Conservation (phyloP, 2,113 vertebrate genomes). For the Corvus cornix region DNA sequence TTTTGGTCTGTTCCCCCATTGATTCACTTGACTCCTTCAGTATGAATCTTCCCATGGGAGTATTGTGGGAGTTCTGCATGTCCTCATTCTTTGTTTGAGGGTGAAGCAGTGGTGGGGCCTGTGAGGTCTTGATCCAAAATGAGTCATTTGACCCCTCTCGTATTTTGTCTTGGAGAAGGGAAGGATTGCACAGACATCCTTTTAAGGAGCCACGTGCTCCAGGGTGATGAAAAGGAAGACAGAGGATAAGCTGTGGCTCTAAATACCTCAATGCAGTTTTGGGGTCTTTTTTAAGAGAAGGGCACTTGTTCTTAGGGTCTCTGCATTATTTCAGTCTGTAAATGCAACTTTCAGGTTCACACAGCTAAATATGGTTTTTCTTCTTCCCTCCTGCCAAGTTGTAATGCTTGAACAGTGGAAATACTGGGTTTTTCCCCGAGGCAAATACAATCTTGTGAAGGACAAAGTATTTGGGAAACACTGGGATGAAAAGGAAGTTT, state of each 20-base stretch:
- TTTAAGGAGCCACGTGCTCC: not conserved
- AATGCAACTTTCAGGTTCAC: not conserved
- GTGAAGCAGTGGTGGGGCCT: not conserved
- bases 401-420: not conserved
- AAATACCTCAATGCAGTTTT: not conserved
- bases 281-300: not conserved
- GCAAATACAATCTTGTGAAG: not conserved
- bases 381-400: not conserved
- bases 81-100: not conserved
- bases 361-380: not conserved
- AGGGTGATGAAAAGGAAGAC: not conserved
- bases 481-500: not conserved
- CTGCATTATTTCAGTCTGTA: not conserved
- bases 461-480: not conserved
- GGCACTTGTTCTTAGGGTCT: not conserved
- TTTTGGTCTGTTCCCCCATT: not conserved
- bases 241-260: not conserved
- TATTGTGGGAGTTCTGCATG: not conserved
- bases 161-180: not conserved
- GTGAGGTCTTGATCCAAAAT: not conserved
- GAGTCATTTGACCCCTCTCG: not conserved
- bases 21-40: not conserved
- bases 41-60: not conserved
- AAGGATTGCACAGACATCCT: not conserved
- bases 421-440: not conserved